phyloP scores from a whole-genome alignment of 1,140 invertebrate species.

The Campoletis sonorensis region DNA sequence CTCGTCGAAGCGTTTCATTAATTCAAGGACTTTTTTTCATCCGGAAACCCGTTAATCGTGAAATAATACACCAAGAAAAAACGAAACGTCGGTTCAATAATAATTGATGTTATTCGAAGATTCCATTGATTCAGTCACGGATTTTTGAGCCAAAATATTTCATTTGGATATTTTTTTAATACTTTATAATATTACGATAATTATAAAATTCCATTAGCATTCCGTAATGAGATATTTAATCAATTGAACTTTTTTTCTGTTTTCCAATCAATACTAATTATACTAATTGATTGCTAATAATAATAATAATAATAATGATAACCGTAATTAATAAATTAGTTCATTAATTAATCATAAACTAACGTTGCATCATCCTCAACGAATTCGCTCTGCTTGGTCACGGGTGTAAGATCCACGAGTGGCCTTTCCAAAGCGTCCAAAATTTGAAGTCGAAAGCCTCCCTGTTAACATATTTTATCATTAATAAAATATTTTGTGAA shows the following conservation, averaged over 20 bases:
- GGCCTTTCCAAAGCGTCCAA: conserved; percentile 88
- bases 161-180: no score
- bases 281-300: not conserved
- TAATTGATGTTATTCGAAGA: no score
- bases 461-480: conserved; percentile 79
- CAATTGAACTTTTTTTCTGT: no score
- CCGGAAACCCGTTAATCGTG: not conserved
- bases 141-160: no score
- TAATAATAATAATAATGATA: conserved; percentile 6
- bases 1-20: not conserved
- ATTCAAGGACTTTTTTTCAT: conserved; percentile 9
- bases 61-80: no score
- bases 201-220: no score
- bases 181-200: no score
- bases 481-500: conserved; percentile 17
- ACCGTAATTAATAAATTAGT: no score
- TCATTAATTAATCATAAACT: conserved; percentile 68
- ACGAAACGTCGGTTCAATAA: no score
- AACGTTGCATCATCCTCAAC: conserved; percentile 87
- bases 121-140: no score
- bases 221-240: no score
- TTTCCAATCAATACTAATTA: no score
- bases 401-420: conserved; percentile 89
- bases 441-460: conserved; percentile 90
- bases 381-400: conserved; percentile 87